Base-by-base conservation (phyloP, 2,797 vertebrate species). In the Danio choprae region DNA sequence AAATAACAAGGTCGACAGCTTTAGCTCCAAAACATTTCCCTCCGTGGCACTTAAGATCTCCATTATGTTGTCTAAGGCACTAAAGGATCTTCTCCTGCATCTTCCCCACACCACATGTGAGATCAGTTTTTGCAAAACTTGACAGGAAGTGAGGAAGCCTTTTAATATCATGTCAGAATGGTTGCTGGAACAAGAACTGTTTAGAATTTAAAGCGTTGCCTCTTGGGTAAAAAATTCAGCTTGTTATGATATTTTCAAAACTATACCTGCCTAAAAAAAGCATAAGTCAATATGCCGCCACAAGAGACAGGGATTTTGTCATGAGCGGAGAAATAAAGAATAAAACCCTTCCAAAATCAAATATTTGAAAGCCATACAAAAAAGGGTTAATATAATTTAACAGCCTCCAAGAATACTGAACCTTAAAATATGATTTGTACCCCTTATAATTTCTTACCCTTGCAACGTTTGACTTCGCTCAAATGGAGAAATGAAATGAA, bases 391-490 rank as follows among this genome's bases (percentile, higher is more conserved):
- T 79, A 80, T 76, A 82, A 85, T 86, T 89, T 83, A 78, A 78
- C 71, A 84, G 79, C 84, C 88, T 86, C 87, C 88, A 87, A 87
- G 89, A 89, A 91, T 85, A 87, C 82, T 90, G 89, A 92, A 92
- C 89, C 90, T 90, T 89, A 91, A 91, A 92, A 91, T 90, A 91
- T 92, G 88, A 91, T 93, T 92, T 92, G 89, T 89, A 91, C 90
- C 92, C 89, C 89, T 89, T 91, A 87, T 90, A 91, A 92, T 91
- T 91, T 88, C 87, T 89, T 85, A 85, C 87, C 87, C 87, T 89
- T 89, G 87, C 90, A 87, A 88, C 87, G 84, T 90, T 91, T 90
- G 87, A 89, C 88, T 90, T 84, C 83, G 68, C 88, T 91, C 88
- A 91, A 88, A 90, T 81, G 81, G 86, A 90, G 88, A 91, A 92